Evolutionary conservation across 1,140 invertebrate genomes (phyloP), one percentile per base, ranked within the genome.

Genomic region (Pseudoatta argentina): DNA sequence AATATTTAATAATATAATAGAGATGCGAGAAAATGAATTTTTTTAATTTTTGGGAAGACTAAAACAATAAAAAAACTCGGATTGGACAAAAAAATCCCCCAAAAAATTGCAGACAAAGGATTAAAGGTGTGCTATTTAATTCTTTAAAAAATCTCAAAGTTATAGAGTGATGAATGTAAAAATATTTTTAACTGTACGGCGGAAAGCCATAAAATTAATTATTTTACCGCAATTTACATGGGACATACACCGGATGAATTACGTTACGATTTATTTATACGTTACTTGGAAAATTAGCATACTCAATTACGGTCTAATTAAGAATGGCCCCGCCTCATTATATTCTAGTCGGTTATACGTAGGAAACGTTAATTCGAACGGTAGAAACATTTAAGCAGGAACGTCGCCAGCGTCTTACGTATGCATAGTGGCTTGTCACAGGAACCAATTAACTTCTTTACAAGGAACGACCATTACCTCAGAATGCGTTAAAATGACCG

Each of bases 391-490:
- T 55, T 59, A 69, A 69, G 66, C 55, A 48, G 78, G 61, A 85
- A 83, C 82, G 55, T 53, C 69, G 24, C 57, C 71, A 82, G 39
- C 67, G 55, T 85, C 85, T 69, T 72, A 73, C 30, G 77, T 86
- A 81, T 75, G 79, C 85, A 82, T 51, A 83, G 79, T 81, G 85
- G 18, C 86, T 76, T 73, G 77, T 87, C 87, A 24, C 85, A 91
- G 92, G 90, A 92, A 93, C 90, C 90, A 92, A 92, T 92, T 92
- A 93, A 91, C 90, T 92, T 92, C 86, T 91, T 89, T 92, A 93
- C 91, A 93, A 92, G 92, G 67, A 91, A 93, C 88, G 82, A 88
- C 91, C 91, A 93, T 93, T 93, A 92, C 88, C 51, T 85, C 61
- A 53, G 61, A 85, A 86, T 69, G 88, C 82, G 85, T 88, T 88